These are phyloP conservation scores for Glaucidium brasilianum DNA, from an alignment of 2,113 vertebrate genomes.

Conservation along the genomic window DNA sequence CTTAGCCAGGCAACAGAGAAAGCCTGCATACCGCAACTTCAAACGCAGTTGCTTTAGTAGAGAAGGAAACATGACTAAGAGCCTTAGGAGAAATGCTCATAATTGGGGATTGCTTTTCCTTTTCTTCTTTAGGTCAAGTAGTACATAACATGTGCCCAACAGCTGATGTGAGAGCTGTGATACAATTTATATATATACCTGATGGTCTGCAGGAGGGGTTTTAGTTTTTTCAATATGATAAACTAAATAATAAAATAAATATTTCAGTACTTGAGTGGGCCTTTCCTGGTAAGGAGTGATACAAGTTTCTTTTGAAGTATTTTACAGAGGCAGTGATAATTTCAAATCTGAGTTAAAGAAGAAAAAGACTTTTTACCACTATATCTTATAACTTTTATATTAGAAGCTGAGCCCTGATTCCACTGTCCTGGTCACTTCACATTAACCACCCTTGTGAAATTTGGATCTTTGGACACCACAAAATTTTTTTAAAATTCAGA, in stretches of 20 bases:
- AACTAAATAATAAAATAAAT: neutral
- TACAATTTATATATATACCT: neutral
- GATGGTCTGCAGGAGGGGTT: neutral
- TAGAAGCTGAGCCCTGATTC: neutral
- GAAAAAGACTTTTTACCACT: neutral
- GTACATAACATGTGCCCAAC: accelerated
- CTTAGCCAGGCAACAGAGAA: neutral
- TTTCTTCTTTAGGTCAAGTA: neutral
- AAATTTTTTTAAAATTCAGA: neutral
- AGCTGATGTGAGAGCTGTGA: neutral
- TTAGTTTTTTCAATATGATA: neutral
- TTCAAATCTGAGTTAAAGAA: neutral
- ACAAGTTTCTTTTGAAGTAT: neutral
- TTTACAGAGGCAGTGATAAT: neutral
- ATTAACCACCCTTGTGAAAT: neutral
- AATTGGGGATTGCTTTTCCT: neutral
- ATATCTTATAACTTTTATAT: neutral
- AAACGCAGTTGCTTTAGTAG: neutral
- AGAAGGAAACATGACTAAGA: neutral
- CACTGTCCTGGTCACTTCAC: neutral
- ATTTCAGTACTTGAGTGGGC: neutral
- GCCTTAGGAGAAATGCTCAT: neutral
- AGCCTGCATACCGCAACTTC: neutral
- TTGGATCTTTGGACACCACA: neutral
- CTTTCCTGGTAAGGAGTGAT: neutral